phyloP scores from a whole-genome alignment of 2,888 invertebrate species.

The Orthonychiurus folsomi region DNA sequence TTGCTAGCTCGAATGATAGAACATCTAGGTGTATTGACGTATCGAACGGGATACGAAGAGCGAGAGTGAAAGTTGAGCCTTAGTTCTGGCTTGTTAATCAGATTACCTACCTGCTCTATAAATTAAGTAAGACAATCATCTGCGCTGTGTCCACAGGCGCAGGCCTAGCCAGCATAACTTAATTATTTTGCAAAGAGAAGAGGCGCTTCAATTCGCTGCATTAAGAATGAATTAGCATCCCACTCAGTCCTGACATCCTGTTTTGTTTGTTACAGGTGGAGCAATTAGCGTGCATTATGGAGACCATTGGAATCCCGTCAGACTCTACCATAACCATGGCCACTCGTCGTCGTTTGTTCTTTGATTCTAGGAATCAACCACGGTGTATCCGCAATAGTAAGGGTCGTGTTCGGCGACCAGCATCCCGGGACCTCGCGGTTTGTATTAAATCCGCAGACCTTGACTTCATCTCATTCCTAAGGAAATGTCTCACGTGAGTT shows the following conservation, averaged over 20 bases:
- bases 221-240: too few relatives aligned
- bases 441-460: conserved; percentile 56
- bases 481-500: conserved; percentile 40
- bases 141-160: too few relatives aligned
- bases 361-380: conserved; percentile 71
- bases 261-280: conserved; percentile 63
- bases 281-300: conserved; percentile 94
- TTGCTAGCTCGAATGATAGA: too few relatives aligned
- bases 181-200: background rate
- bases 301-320: conserved; percentile 82
- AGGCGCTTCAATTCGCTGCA: too few relatives aligned
- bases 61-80: background rate
- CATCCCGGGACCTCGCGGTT: conserved; percentile 68
- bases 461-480: conserved; percentile 38
- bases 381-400: conserved; percentile 87
- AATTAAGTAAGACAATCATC: too few relatives aligned
- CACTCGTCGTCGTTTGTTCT: conserved; percentile 51
- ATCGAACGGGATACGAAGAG: too few relatives aligned
- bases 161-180: background rate
- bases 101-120: background rate
- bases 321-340: conserved; percentile 76
- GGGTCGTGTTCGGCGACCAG: conserved; percentile 81
- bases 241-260: too few relatives aligned
- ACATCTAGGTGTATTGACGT: too few relatives aligned
- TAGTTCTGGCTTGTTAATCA: background rate